Evolutionary conservation across 2,888 invertebrate species (phyloP).

Genomic region (Flexamia atlantica): DNA sequence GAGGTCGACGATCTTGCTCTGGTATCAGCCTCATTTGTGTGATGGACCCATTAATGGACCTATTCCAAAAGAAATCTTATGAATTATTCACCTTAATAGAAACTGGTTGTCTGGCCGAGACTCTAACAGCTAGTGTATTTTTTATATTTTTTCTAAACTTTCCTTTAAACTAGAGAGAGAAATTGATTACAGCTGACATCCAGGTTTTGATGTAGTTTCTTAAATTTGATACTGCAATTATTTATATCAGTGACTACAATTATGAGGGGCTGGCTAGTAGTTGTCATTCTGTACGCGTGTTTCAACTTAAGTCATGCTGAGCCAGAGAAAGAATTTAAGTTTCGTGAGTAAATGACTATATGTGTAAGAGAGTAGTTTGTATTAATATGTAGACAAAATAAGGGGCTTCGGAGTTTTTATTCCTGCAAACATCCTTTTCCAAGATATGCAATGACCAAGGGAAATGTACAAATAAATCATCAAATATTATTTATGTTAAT

Average conservation of each 20-base stretch:
- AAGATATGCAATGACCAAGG: too few relatives aligned
- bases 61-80: slow-evolving; percentile 20
- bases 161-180: neutral
- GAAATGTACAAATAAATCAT: too few relatives aligned
- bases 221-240: neutral
- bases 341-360: slow-evolving; percentile 27
- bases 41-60: slow-evolving; percentile 8
- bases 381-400: too few relatives aligned
- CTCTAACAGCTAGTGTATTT: neutral
- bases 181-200: neutral
- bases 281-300: neutral
- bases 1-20: neutral
- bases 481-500: too few relatives aligned
- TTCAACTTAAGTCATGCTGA: slow-evolving; percentile 9
- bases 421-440: too few relatives aligned
- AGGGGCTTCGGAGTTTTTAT: too few relatives aligned
- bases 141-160: neutral
- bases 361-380: neutral
- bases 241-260: neutral
- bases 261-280: neutral
- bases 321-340: neutral
- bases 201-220: neutral
- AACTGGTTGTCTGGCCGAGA: neutral
- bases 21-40: slow-evolving; percentile 8
- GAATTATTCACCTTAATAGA: slow-evolving; percentile 29